These are phyloP conservation scores for Drosophila nikananu DNA, from an alignment of 1,140 invertebrate species.

Conservation along the genomic window DNA sequence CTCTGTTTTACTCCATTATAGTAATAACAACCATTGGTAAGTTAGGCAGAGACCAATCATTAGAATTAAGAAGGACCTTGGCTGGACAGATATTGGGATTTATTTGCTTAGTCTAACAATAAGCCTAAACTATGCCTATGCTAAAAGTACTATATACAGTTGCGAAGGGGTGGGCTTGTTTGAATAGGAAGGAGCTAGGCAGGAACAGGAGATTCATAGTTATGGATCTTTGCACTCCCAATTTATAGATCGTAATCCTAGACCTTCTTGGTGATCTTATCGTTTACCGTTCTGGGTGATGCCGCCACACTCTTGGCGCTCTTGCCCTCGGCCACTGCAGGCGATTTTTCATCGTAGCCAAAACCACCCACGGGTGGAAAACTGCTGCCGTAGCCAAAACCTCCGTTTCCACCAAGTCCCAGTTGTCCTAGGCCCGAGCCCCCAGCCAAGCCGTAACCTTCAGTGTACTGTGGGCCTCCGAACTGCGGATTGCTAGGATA, in stretches of 20 bases:
- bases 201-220: not conserved
- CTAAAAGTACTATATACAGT: slow-evolving; percentile 43
- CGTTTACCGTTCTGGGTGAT: slow-evolving; percentile 49
- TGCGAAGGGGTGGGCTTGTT: not conserved
- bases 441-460: slow-evolving; percentile 71
- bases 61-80: not conserved
- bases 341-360: slow-evolving; percentile 61
- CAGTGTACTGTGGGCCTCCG: slow-evolving; percentile 69
- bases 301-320: slow-evolving; percentile 56
- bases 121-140: slow-evolving; percentile 44
- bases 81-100: slow-evolving; percentile 10
- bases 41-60: slow-evolving; percentile 51
- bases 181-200: not conserved
- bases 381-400: slow-evolving; percentile 26
- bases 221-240: not conserved
- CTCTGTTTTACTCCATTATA: slow-evolving; percentile 98
- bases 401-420: slow-evolving; percentile 48
- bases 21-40: slow-evolving; percentile 98
- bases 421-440: slow-evolving; percentile 49
- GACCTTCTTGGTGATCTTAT: slow-evolving; percentile 72
- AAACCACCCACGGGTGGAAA: slow-evolving; percentile 33
- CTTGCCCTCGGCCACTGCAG: slow-evolving; percentile 62
- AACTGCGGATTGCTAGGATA: slow-evolving; percentile 52
- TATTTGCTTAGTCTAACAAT: slow-evolving; percentile 46
- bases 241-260: slow-evolving; percentile 14